Percentiles rank a stretch among this genome's conserved stretches.
These are phyloP conservation scores for Hippasteria phrygiana DNA, from an alignment of 53 echinoderm and acorn worm species.

Conservation along the genomic window DNA sequence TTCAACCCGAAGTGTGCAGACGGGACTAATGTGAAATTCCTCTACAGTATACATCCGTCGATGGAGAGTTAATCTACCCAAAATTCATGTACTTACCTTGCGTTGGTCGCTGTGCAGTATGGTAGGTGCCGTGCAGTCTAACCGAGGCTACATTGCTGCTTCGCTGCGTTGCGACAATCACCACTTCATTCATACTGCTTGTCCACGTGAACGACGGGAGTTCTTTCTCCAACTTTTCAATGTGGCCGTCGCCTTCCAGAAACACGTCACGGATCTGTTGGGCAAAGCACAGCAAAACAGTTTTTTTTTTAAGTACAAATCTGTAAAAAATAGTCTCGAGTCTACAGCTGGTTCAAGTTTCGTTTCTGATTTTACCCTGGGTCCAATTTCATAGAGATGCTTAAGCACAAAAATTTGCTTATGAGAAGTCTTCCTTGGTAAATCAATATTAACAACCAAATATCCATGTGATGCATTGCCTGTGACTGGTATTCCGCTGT, in stretches of 20 bases:
- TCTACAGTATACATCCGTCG: too few relatives aligned
- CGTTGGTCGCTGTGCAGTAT: not conserved
- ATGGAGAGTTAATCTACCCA: too few relatives aligned
- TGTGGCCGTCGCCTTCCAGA: conserved; percentile 2
- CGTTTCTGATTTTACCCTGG: too few relatives aligned
- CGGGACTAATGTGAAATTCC: too few relatives aligned
- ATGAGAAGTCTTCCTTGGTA: too few relatives aligned
- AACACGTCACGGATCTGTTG: conserved; percentile 37
- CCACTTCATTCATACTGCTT: conserved; percentile 54
- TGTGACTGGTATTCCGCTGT: too few relatives aligned
- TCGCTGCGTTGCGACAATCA: conserved; percentile 29
- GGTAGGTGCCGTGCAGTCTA: conserved; percentile 44
- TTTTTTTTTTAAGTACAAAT: not conserved
- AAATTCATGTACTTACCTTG: conserved; percentile 31
- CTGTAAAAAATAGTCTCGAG: not conserved
- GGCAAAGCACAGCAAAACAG: not conserved
- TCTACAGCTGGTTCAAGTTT: too few relatives aligned
- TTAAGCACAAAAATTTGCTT: too few relatives aligned
- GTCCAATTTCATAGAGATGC: too few relatives aligned
- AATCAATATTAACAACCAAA: too few relatives aligned
- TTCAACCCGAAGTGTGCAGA: too few relatives aligned
- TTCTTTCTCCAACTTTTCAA: conserved; percentile 46
- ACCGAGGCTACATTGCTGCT: conserved; percentile 49
- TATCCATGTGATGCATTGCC: too few relatives aligned
- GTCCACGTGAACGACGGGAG: conserved; percentile 77